Evolutionary conservation across 1,140 invertebrate genomes (phyloP).

Genomic region (Drosophila bifasciata): DNA sequence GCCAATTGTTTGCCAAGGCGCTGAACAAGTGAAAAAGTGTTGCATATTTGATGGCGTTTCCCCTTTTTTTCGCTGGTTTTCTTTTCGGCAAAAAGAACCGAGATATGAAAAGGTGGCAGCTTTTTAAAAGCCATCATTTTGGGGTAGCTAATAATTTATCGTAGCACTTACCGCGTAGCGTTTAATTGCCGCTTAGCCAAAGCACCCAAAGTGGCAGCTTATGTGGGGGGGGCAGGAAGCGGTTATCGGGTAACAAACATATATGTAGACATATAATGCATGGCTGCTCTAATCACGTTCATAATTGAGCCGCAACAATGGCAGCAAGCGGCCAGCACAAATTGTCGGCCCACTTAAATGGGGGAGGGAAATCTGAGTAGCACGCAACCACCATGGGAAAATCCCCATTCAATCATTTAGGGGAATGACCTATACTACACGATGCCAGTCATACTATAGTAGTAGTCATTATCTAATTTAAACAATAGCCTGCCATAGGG

Average conservation of each 20-base stretch:
- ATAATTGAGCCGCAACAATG: constrained; percentile 48
- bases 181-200: constrained; percentile 35
- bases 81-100: not conserved
- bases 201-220: not conserved
- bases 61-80: not conserved
- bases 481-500: constrained; percentile 7
- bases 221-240: constrained; percentile 6
- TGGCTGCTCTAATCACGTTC: constrained; percentile 28
- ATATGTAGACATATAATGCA: constrained; percentile 5
- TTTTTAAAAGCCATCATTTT: constrained; percentile 41
- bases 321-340: constrained; percentile 45
- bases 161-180: constrained; percentile 22
- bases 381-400: not conserved
- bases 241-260: constrained; percentile 37
- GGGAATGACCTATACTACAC: constrained; percentile 6
- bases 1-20: constrained; percentile 74
- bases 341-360: constrained; percentile 60
- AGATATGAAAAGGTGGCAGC: constrained; percentile 27
- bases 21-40: constrained; percentile 67
- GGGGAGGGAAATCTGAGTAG: constrained; percentile 32
- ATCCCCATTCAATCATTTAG: no score
- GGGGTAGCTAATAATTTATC: constrained; percentile 50
- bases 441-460: constrained; percentile 21
- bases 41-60: constrained; percentile 63
- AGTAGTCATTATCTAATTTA: constrained; percentile 38